phyloP scores from a whole-genome alignment of 2,113 vertebrate genomes.

The Rhinoderma darwinii region DNA sequence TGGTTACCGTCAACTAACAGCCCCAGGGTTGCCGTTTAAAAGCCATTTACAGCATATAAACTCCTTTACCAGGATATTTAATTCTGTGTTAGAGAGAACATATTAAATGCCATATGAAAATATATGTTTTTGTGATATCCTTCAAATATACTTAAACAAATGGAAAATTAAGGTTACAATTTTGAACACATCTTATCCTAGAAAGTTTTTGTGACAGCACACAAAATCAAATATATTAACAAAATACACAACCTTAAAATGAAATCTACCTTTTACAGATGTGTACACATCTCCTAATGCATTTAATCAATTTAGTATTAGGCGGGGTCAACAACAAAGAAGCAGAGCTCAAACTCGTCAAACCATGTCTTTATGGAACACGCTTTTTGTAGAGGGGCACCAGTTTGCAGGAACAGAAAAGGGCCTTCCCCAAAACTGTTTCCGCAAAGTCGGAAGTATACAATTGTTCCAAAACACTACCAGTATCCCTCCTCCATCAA shows the following conservation, averaged over 20 bases:
- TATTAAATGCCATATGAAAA: slow-evolving; percentile 8
- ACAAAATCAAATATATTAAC: neutral
- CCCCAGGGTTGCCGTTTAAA: slow-evolving; percentile 57
- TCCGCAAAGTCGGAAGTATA: too few species aligned
- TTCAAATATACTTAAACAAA: neutral
- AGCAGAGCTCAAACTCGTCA: too few species aligned
- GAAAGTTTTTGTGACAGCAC: neutral
- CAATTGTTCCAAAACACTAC: too few species aligned
- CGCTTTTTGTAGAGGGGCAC: too few species aligned
- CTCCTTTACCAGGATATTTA: neutral
- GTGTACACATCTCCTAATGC: neutral
- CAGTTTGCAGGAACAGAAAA: too few species aligned
- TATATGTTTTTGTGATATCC: neutral
- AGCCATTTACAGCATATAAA: slow-evolving; percentile 56
- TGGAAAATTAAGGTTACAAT: neutral
- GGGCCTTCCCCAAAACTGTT: too few species aligned
- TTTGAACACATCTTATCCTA: neutral
- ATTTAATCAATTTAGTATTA: too few species aligned
- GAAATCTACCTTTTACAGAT: neutral
- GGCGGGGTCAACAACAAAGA: too few species aligned
- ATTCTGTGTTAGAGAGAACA: neutral
- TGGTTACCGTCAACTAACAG: slow-evolving; percentile 60
- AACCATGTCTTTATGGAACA: too few species aligned
- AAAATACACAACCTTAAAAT: neutral
- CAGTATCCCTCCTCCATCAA: too few species aligned